Conservation (phyloP, 92 coral and sea anemone genomes). For the Pocillopora grandis region DNA sequence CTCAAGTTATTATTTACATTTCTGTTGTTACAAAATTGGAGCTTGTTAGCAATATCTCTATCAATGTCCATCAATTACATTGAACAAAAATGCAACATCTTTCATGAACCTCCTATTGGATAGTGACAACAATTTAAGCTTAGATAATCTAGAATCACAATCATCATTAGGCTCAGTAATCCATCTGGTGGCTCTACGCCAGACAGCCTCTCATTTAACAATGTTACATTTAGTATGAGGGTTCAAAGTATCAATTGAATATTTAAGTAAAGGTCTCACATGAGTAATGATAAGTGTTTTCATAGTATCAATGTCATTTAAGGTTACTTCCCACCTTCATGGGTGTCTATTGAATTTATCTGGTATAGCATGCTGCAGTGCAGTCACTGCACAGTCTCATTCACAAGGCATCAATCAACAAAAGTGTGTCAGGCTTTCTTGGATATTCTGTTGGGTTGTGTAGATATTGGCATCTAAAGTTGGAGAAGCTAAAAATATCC, state of each 20-base stretch:
- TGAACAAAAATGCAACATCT: background rate
- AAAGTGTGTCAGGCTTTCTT: too few species aligned
- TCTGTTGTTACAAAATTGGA: background rate
- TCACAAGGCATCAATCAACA: too few species aligned
- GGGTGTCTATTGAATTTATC: too few species aligned
- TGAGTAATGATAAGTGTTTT: background rate
- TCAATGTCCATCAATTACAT: slow-evolving; percentile 4
- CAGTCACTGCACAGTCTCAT: too few species aligned
- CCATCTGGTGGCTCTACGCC: background rate
- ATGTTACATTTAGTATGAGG: slow-evolving; percentile 1
- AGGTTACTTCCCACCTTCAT: background rate
- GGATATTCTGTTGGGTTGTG: too few species aligned
- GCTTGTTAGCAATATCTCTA: background rate
- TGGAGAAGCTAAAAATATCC: too few species aligned
- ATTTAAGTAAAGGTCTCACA: background rate
- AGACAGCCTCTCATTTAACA: slow-evolving; percentile 9
- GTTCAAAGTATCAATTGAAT: background rate
- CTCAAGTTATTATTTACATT: background rate
- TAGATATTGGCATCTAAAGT: too few species aligned
- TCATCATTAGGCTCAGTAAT: background rate
- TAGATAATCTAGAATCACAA: background rate
- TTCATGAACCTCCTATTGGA: background rate
- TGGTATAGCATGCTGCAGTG: too few species aligned
- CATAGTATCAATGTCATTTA: slow-evolving; percentile 5
- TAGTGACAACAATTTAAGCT: background rate